Base-by-base conservation (phyloP, 2,888 invertebrate species). In the Spilarctia lutea region DNA sequence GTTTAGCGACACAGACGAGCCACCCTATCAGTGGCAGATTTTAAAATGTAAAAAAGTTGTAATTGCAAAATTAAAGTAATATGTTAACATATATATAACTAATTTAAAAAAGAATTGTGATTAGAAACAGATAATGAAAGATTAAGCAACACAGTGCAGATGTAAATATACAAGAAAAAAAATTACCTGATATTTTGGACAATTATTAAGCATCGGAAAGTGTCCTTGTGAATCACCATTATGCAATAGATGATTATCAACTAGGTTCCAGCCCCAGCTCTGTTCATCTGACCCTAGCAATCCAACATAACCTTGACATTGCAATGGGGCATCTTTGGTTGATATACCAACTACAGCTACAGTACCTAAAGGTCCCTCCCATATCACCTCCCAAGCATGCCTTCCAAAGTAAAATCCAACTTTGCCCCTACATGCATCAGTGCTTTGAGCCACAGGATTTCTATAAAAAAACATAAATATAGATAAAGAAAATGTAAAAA, bases 241-340 rank as follows among this genome's bases (percentile, higher is more conserved):
- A 92, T 99, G 99, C 86, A 99, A 96, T 84, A 99, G 97, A 95
- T 98, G 98, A 96, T 99, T 99, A 95, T 99, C 99, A 71, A 99
- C 99, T 86, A 99, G 96, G 96, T 99, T 99, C 99, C 99, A 99
- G 24, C 99, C 99, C 99, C 99, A 99, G 89, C 99, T 99, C 92
- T 99, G 98, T 91, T 99, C 98, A 95, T 99, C 99, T 10, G 98
- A 98, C 48, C 99, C 99, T 80, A 99, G 95, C 76, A 99, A 96
- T 16, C 99, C 98, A 71, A 99, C 98, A 96, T 99, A 99, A 74
- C 99, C 99, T 88, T 98, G 98, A 92, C 98, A 98, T 91, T 99
- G 98, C 79, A 99, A 96, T 63, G 98, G 97, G 18, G 99, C 99
- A 90, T 99, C 99, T 95, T 98, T 98, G 2, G 99, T 99, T 68